Percentiles rank a stretch among this genome's conserved stretches.
Conservation (phyloP, 2,888 invertebrate genomes). For the Hypercompe scribonia region DNA sequence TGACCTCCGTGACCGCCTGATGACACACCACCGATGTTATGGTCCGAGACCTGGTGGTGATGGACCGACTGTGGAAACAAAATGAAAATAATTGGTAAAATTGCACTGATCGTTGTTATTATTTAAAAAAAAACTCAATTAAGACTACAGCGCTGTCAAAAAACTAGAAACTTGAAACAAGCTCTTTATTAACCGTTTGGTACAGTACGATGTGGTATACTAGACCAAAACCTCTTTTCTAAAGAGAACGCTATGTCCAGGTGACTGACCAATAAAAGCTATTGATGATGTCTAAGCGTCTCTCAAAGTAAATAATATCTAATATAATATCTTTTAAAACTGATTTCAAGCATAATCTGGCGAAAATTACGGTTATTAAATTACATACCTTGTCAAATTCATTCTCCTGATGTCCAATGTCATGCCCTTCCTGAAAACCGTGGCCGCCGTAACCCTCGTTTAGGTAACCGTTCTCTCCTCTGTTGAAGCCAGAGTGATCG, state of each 20-base stretch:
- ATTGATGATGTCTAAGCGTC: not conserved
- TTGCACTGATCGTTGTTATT: too few relatives aligned
- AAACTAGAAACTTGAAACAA: too few relatives aligned
- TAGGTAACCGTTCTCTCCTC: not conserved
- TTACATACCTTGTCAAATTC: slow-evolving; percentile 2
- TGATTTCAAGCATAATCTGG: not conserved
- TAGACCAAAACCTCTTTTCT: too few relatives aligned
- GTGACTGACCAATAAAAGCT: too few relatives aligned
- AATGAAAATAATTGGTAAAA: not conserved
- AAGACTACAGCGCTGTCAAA: too few relatives aligned
- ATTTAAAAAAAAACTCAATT: too few relatives aligned
- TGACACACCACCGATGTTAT: not conserved
- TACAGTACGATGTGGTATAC: too few relatives aligned
- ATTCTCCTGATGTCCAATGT: not conserved
- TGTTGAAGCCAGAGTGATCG: not conserved
- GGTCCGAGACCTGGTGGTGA: not conserved
- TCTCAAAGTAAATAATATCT: not conserved
- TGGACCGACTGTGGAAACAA: not conserved
- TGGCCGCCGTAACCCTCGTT: not conserved
- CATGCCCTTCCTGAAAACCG: not conserved
- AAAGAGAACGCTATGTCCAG: too few relatives aligned
- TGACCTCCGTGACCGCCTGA: not conserved
- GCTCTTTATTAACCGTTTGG: too few relatives aligned
- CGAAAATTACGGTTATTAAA: not conserved
- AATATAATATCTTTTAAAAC: not conserved